Conservation (phyloP, 2,888 invertebrate species). For the Aphidius colemani region DNA sequence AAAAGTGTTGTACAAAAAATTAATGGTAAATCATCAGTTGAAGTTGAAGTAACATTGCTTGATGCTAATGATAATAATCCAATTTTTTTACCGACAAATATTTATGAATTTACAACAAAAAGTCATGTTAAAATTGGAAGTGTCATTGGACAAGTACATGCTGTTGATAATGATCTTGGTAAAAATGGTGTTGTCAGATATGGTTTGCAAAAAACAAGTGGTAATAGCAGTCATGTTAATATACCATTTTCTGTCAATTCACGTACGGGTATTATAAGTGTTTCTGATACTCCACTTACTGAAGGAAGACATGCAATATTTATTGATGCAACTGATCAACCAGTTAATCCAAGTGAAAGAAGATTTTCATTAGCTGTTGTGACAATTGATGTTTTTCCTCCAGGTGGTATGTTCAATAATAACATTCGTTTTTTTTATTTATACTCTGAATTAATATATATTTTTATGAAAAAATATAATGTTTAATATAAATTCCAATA, state of each 20-base stretch:
- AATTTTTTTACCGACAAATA: slow-evolving; percentile 79
- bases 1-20: slow-evolving; percentile 67
- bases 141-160: slow-evolving; percentile 78
- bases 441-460: slow-evolving; percentile 7
- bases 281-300: slow-evolving; percentile 68
- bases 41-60: slow-evolving; percentile 79
- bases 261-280: slow-evolving; percentile 71
- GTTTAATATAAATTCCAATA: not conserved
- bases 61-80: slow-evolving; percentile 94
- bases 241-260: slow-evolving; percentile 76
- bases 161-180: slow-evolving; percentile 81
- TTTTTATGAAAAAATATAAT: not conserved
- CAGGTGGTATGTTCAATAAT: slow-evolving; percentile 46
- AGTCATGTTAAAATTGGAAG: slow-evolving; percentile 72
- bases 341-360: slow-evolving; percentile 81
- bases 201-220: slow-evolving; percentile 72
- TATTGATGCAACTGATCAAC: slow-evolving; percentile 83
- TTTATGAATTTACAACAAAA: slow-evolving; percentile 77
- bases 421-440: not conserved
- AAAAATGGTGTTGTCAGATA: slow-evolving; percentile 78
- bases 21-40: slow-evolving; percentile 65
- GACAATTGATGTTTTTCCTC: slow-evolving; percentile 74
- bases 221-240: slow-evolving; percentile 66
- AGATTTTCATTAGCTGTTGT: slow-evolving; percentile 84
- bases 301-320: slow-evolving; percentile 80